Percentiles rank a stretch among this genome's conserved stretches.
Conservation (phyloP, 2,113 vertebrate species). For the Calonectris borealis region DNA sequence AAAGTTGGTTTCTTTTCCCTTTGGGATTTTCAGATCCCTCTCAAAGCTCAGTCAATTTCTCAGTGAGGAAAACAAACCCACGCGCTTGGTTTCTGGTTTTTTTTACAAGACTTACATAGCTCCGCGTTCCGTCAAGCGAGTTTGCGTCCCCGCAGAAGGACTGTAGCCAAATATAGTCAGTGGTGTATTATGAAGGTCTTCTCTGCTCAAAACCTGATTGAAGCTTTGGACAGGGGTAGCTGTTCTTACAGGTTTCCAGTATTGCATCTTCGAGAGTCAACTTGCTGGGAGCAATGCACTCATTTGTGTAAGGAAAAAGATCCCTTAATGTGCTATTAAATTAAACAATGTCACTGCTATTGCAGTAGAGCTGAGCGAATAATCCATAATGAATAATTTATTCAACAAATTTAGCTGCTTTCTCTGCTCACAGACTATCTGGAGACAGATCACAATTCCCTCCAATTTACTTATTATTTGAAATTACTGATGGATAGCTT, state of each 20-base stretch:
- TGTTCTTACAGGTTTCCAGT: conserved; percentile 30
- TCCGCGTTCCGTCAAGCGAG: not conserved
- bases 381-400: conserved; percentile 74
- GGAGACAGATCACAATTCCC: conserved; percentile 72
- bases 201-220: not conserved
- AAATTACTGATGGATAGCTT: conserved; percentile 73
- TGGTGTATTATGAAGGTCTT: not conserved
- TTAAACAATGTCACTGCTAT: conserved; percentile 72
- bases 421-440: conserved; percentile 72
- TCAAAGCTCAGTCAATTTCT: not conserved
- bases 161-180: not conserved
- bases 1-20: not conserved
- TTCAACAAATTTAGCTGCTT: conserved; percentile 73
- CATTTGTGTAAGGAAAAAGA: conserved; percentile 67
- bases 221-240: conserved; percentile 2
- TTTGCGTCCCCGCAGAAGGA: not conserved
- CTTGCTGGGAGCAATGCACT: conserved; percentile 68
- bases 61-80: not conserved
- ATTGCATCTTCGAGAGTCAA: conserved; percentile 55
- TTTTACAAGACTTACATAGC: not conserved
- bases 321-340: conserved; percentile 73
- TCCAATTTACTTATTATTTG: conserved; percentile 73
- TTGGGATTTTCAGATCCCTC: not conserved
- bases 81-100: not conserved
- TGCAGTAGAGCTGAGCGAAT: conserved; percentile 70